Evolutionary conservation across 1,140 invertebrate genomes (phyloP).

Genomic region (Anastatus disparis): DNA sequence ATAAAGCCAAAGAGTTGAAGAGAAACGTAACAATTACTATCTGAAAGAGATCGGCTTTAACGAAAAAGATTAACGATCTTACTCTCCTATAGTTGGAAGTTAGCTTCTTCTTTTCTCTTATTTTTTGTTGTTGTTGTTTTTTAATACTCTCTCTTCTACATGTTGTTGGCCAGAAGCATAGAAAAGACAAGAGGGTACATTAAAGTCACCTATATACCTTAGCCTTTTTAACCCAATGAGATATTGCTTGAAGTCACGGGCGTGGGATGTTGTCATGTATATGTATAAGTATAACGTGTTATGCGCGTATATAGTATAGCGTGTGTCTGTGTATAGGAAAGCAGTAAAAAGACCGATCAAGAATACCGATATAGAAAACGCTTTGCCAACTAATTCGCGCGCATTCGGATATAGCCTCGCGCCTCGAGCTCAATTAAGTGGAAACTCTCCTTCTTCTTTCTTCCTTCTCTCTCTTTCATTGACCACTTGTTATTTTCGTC

Average conservation of each 20-base stretch:
- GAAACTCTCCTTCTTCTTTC: neutral
- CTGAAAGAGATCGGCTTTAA: constrained; percentile 65
- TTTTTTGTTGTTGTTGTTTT: too few relatives aligned
- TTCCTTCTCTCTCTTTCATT: neutral
- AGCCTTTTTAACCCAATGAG: constrained; percentile 61
- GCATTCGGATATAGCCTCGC: constrained; percentile 6
- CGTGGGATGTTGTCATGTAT: too few relatives aligned
- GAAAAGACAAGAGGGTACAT: constrained; percentile 63
- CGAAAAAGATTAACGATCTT: constrained; percentile 67
- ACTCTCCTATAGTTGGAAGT: constrained; percentile 49
- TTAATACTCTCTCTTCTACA: too few relatives aligned
- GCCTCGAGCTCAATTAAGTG: constrained; percentile 32
- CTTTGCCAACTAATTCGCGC: constrained; percentile 18
- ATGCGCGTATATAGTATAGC: constrained; percentile 31
- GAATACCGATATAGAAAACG: neutral
- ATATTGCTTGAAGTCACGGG: constrained; percentile 51
- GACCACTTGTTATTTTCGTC: constrained; percentile 18
- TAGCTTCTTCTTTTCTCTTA: too few relatives aligned
- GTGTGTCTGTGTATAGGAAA: constrained; percentile 35
- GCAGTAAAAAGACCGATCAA: constrained; percentile 41
- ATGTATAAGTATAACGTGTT: too few relatives aligned
- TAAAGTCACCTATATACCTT: constrained; percentile 68
- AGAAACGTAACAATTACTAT: constrained; percentile 69
- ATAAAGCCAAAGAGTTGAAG: too few relatives aligned
- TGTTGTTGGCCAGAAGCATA: too few relatives aligned